Base-by-base conservation (phyloP, 2,113 vertebrate genomes). In the Dermatemys mawii region DNA sequence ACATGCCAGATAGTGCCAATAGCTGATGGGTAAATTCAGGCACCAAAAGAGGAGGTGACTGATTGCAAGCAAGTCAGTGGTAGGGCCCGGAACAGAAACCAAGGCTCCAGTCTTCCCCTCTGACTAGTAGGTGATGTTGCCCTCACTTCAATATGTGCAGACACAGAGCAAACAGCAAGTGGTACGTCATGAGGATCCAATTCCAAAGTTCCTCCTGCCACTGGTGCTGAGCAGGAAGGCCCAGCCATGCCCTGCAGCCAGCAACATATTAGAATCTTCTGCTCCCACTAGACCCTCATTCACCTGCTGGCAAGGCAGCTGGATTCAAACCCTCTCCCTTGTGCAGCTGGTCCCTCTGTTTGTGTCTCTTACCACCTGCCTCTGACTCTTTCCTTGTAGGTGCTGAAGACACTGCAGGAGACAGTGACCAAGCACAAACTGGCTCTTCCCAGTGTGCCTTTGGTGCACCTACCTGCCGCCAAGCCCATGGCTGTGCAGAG, bases 361-460 rank as follows among this genome's bases (percentile, higher is more conserved):
- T 17, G 78, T 5, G 38, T 8, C 3, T 14, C 79, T 76, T 6
- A 54, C 24, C 38, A 4, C 17, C 79, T 81, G n/a, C n/a, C 51
- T 10, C 51, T 1, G 0, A 38, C 35, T 87, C 73, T 70, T 81
- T 80, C 46, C 44, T 0, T 7, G 11, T 94, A 99, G 99, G 99
- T 99, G 79, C 96, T 99, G 81, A 98, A 98, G 96, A 98, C 98
- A 0, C 97, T 99, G 60, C 98, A 99, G 96, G 98, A 99, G 78
- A 98, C 88, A 0, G 98, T 98, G 94, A 95, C 96, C 12, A 98
- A 97, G 96, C 98, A 99, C 97, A 98, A 98, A 90, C 96, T 99
- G 96, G 98, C 96, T 1, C 96, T 96, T 84, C 98, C 98, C 98
- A 46, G 96, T 13, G 27, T 89, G 3, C 94, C 93, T 3, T 75